These are phyloP conservation scores for Diarsia dahlii DNA, from an alignment of 2,888 invertebrate species.

Conservation along the genomic window DNA sequence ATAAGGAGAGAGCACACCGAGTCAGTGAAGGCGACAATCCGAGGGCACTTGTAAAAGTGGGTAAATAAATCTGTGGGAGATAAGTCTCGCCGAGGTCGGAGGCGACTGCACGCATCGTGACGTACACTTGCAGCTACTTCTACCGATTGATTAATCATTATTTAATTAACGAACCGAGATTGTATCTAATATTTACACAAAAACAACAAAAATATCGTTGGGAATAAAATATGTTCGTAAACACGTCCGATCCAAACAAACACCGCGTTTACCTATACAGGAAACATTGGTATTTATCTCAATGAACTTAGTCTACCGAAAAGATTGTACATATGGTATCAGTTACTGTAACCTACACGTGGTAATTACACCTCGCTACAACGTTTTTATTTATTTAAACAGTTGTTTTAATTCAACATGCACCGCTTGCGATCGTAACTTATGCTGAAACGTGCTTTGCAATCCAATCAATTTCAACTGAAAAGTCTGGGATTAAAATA, in stretches of 20 bases:
- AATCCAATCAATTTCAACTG: slow-evolving; percentile 19
- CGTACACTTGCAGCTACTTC: slow-evolving; percentile 49
- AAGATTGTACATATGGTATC: slow-evolving; percentile 50
- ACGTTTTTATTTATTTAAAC: slow-evolving; percentile 54
- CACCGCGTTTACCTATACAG: slow-evolving; percentile 28
- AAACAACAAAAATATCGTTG: slow-evolving; percentile 23
- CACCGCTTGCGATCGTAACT: slow-evolving; percentile 30
- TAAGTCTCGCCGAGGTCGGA: slow-evolving; percentile 82
- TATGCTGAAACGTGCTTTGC: slow-evolving; percentile 25
- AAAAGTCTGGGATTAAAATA: slow-evolving; percentile 13
- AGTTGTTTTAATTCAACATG: slow-evolving; percentile 49
- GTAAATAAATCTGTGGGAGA: slow-evolving; percentile 78
- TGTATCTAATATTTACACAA: slow-evolving; percentile 29
- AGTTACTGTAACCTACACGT: slow-evolving; percentile 32
- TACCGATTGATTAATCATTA: slow-evolving; percentile 66
- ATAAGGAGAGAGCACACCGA: slow-evolving; percentile 41
- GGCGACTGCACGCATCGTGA: slow-evolving; percentile 66
- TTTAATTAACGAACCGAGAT: slow-evolving; percentile 39
- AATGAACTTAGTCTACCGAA: slow-evolving; percentile 40
- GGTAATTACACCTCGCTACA: slow-evolving; percentile 44
- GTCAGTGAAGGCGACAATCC: slow-evolving; percentile 58
- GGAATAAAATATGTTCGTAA: slow-evolving; percentile 36
- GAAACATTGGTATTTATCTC: slow-evolving; percentile 38
- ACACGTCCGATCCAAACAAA: slow-evolving; percentile 44
- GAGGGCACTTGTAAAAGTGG: slow-evolving; percentile 71